A percentile compares a stretch with the other conserved stretches of the same genome.
phyloP scores from a whole-genome alignment of 2,888 invertebrate species.

The Cylloceria caligata region DNA sequence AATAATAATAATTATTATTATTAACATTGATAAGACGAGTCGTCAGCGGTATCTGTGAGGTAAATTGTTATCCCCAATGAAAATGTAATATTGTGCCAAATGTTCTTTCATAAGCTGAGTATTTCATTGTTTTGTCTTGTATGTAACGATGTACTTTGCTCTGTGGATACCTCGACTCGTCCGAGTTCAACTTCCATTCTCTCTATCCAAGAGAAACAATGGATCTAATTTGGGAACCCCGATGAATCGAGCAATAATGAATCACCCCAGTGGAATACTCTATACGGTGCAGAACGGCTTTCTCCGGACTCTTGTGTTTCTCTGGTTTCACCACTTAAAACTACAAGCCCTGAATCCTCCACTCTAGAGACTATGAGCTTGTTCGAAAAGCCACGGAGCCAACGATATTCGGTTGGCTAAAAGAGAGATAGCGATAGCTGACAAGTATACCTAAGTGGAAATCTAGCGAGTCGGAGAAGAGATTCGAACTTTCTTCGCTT shows the following conservation, averaged over 20 bases:
- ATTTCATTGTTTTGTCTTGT: conserved; percentile 15
- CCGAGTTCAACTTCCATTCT: conserved; percentile 27
- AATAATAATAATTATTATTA: conserved; percentile 3
- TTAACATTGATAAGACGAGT: neutral
- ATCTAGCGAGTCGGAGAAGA: neutral
- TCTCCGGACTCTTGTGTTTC: conserved; percentile 30
- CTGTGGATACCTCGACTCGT: conserved; percentile 21
- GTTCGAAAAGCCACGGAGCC: conserved; percentile 47
- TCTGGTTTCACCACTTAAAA: conserved; percentile 58
- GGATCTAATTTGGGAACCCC: conserved; percentile 45
- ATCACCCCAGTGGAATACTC: conserved; percentile 38
- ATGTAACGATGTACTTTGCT: neutral
- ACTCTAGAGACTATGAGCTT: conserved; percentile 36
- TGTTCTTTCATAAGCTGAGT: neutral
- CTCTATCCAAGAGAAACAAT: conserved; percentile 50
- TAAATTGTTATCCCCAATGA: neutral
- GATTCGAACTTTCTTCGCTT: conserved; percentile 47
- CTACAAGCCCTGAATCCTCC: conserved; percentile 7
- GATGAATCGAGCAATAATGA: conserved; percentile 63
- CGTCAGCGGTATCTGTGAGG: neutral
- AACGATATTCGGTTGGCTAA: conserved; percentile 48
- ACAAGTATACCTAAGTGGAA: conserved; percentile 17
- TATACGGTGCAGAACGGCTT: neutral
- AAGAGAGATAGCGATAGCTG: conserved; percentile 1
- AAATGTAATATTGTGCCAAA: conserved; percentile 10